Evolutionary conservation across 2,113 vertebrate species (phyloP).

Genomic region (Cryptotis parvus): DNA sequence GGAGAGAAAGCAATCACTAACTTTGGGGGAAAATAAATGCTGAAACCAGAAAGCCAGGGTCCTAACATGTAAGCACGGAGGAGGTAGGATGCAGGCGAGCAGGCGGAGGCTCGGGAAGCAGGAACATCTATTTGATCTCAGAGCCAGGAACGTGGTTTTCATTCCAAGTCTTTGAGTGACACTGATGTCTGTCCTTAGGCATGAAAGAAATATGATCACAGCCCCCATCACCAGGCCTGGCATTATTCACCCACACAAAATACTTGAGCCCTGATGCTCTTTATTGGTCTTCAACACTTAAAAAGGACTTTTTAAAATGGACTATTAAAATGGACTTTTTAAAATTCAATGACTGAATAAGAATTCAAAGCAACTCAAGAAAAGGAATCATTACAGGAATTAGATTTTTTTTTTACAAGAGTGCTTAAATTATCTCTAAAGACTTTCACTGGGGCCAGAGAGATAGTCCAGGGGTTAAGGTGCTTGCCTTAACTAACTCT

Average conservation of each 20-base stretch:
- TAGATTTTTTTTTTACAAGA: too few relatives aligned
- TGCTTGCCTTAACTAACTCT: too few relatives aligned
- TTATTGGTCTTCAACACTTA: neutral
- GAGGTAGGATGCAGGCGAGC: neutral
- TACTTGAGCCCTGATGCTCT: neutral
- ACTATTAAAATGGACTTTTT: too few relatives aligned
- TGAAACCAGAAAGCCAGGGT: slow-evolving; percentile 3
- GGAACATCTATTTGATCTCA: neutral
- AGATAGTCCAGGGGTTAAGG: too few relatives aligned
- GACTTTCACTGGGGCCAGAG: too few relatives aligned
- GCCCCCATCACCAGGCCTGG: neutral
- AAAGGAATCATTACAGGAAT: too few relatives aligned
- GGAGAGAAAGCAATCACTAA: slow-evolving; percentile 41
- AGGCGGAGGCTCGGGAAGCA: neutral
- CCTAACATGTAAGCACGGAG: neutral
- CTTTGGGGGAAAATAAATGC: slow-evolving; percentile 21
- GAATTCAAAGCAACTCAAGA: too few relatives aligned
- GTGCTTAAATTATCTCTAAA: too few relatives aligned
- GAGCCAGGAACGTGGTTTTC: neutral
- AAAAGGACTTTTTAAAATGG: too few relatives aligned
- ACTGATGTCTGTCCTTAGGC: neutral
- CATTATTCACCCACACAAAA: neutral
- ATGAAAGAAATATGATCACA: neutral
- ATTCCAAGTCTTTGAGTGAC: neutral
- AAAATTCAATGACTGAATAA: too few relatives aligned